phyloP scores from a whole-genome alignment of 2,888 invertebrate genomes.

The Ophioninae sp. region DNA sequence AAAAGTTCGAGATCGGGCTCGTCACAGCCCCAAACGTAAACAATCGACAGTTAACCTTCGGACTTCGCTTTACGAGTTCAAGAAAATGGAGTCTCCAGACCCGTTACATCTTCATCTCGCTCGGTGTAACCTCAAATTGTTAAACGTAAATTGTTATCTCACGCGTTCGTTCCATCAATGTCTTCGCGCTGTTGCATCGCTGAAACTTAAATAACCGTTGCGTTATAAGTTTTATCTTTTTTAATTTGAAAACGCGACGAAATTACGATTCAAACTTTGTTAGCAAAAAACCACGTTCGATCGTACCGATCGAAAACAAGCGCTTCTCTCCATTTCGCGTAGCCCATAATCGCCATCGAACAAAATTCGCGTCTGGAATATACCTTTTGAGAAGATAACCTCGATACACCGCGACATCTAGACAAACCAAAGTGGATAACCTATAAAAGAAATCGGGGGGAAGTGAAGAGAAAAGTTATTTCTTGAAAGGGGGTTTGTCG shows the following conservation, averaged over 20 bases:
- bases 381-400: no score
- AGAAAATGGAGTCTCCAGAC: no score
- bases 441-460: not conserved
- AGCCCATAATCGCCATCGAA: not conserved
- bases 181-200: not conserved
- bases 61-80: not conserved
- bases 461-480: not conserved
- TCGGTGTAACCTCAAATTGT: slow-evolving; percentile 16
- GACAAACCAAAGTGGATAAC: slow-evolving; percentile 27
- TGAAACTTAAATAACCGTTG: not conserved
- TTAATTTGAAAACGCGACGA: not conserved
- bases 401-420: slow-evolving; percentile 4
- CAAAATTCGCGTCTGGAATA: not conserved
- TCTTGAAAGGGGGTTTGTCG: not conserved
- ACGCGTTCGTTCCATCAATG: not conserved
- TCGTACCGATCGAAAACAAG: not conserved
- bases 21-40: not conserved
- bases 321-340: not conserved
- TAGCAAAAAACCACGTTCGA: not conserved
- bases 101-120: not conserved
- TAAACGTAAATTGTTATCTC: slow-evolving; percentile 2
- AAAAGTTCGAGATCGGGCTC: not conserved
- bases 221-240: not conserved
- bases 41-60: not conserved
- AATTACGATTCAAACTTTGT: not conserved